Evolutionary conservation across 2,888 invertebrate species (phyloP), one percentile per base, ranked within the genome.

Genomic region (Tetheella fluctuosa): DNA sequence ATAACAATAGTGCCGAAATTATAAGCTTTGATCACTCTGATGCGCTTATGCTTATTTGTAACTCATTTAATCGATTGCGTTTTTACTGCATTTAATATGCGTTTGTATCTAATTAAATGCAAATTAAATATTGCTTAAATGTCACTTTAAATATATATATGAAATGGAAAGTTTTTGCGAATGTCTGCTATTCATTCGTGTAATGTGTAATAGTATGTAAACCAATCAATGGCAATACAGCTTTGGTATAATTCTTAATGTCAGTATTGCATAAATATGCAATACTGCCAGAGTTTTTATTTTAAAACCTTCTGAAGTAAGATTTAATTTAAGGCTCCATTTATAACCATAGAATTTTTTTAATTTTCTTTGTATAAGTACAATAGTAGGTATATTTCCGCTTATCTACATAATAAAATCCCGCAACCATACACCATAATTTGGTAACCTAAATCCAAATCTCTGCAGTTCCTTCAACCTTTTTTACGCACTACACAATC

Each of bases 391-490:
- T 25, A 25, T 25, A 8, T 30, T 30, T 5, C 30, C 7, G 30
- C 30, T 30, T 8, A 30, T 7, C 30, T 30, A 30, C 30, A 5
- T 30, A 30, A 30, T 25, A 25, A 34, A 34, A 34, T 13, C 8
- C 6, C 30, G 30, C 1, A 37, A 37, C 1, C 15, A 3, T 42
- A 42, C n/a, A n/a, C n/a, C 1, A 3, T 15, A 39, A 28, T n/a
- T 17, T 17, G 3, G 15, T 54, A 1, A 30, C n/a, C 30, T 2
- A 54, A 54, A 54, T 54, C n/a, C 15, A n/a, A 48, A 48, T 48
- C 17, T 13, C 23, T 8, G 54, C 53, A 58, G 54, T 54, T 54
- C 59, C 30, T 54, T 59, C 58, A 48, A 55, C 59, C 23, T 54
- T 42, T 54, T 42, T 23, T 48, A 54, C 54, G 23, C 28, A 55